These are phyloP conservation scores for Anolis carolinensis DNA, from an alignment of 2,113 vertebrate species.

Conservation along the genomic window DNA sequence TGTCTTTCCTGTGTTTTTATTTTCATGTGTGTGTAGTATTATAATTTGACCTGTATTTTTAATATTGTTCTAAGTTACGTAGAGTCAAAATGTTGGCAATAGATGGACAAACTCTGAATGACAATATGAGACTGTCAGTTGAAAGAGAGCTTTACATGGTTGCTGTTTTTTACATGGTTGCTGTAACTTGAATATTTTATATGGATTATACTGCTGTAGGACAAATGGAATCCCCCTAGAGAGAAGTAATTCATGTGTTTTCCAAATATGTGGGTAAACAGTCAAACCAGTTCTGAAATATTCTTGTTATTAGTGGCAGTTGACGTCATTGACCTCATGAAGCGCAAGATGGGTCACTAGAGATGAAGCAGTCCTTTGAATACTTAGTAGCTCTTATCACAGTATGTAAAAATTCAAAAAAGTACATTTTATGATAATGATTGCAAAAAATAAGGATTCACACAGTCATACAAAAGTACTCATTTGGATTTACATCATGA, in stretches of 20 bases:
- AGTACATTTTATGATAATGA: neutral
- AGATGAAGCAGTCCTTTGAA: neutral
- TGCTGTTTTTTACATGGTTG: neutral
- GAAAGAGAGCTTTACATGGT: neutral
- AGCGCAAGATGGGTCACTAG: too few species aligned
- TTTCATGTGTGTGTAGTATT: too few species aligned
- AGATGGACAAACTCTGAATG: too few species aligned
- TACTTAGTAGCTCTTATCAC: neutral
- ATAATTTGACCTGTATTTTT: too few species aligned
- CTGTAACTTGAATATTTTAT: neutral
- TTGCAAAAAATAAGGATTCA: neutral
- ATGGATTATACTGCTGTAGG: neutral
- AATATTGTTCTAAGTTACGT: too few species aligned
- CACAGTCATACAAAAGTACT: neutral
- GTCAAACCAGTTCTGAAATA: neutral
- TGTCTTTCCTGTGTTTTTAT: too few species aligned
- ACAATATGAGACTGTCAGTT: too few species aligned
- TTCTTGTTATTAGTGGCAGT: neutral
- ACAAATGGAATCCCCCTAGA: neutral
- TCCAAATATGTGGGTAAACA: neutral
- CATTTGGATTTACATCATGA: neutral
- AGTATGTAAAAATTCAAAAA: neutral
- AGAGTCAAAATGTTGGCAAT: too few species aligned
- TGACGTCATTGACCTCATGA: neutral
- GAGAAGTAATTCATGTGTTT: neutral